Base-by-base conservation (phyloP, 2,797 vertebrate genomes). In the Arctocebus calabarensis region DNA sequence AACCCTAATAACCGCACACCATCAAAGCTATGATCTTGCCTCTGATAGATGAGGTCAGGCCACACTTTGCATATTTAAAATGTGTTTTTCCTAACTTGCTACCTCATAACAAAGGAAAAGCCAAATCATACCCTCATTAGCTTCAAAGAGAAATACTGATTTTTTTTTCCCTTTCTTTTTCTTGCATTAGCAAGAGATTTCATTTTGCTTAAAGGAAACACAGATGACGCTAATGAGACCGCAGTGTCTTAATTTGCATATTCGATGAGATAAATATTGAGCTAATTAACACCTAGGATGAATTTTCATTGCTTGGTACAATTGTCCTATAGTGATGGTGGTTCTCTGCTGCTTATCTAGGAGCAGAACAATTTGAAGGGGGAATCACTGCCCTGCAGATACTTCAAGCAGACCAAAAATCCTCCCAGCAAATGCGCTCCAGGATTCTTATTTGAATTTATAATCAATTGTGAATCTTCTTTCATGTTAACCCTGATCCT, bases 201-300 rank as follows among this genome's bases (percentile, higher is more conserved):
- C 95, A 75, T 96, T 98, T 96, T 96, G 97, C 97, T 98, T 98
- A 98, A 98, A 98, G 97, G 97, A 98, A 98, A 97, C n/a, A 86
- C 94, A 98, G 95, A 91, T 17, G 52, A 97, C 40, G 96, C 94
- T 98, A 98, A 98, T 98, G 98, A 98, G 98, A 97, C 98, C 48
- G 2, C 95, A 98, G 98, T 96, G 97, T 96, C 97, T 97, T 97
- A 83, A 98, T 98, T 98, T 98, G 94, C 98, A 98, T 98, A 98
- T 98, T 98, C 98, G 98, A 98, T 98, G 98, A 98, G 98, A 98
- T 98, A 98, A 99, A 98, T 98, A 98, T 98, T 98, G 98, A 98
- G 98, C 97, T 98, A 98, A 98, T 98, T 98, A 98, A 98, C 97
- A 98, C 97, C 97, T 98, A 97, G 94, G 95, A 98, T 97, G 95